phyloP scores from a whole-genome alignment of 2,797 vertebrate species.

The Semotilus atromaculatus region DNA sequence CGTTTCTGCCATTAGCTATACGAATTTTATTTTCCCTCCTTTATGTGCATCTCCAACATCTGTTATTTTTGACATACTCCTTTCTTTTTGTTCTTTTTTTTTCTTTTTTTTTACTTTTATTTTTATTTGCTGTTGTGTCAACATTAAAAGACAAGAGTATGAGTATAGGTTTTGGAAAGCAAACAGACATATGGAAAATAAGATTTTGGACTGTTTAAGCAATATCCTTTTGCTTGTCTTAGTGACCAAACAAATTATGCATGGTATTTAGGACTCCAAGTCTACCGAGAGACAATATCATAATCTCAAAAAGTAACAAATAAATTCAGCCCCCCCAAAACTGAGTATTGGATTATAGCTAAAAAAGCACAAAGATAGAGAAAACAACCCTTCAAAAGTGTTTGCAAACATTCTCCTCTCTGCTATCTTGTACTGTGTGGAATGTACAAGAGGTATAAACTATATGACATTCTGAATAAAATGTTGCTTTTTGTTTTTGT shows the following conservation, averaged over 20 bases:
- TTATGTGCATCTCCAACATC: slow-evolving; percentile 66
- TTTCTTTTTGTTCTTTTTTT: background rate
- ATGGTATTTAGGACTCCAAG: slow-evolving; percentile 68
- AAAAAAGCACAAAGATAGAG: slow-evolving; percentile 59
- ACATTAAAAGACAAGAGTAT: slow-evolving; percentile 44
- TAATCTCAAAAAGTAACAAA: slow-evolving; percentile 41
- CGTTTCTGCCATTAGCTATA: slow-evolving; percentile 88
- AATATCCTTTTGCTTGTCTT: slow-evolving; percentile 60
- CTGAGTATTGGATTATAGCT: slow-evolving; percentile 41
- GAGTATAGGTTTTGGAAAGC: slow-evolving; percentile 39
- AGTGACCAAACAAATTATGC: slow-evolving; percentile 71
- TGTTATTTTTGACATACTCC: slow-evolving; percentile 49
- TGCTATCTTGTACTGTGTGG: slow-evolving; percentile 59
- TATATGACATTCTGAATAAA: slow-evolving; percentile 62
- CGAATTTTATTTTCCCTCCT: slow-evolving; percentile 67
- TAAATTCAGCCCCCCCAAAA: slow-evolving; percentile 42
- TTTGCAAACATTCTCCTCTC: slow-evolving; percentile 55
- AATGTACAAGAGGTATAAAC: slow-evolving; percentile 60
- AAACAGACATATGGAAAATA: slow-evolving; percentile 47
- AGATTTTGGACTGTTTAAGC: slow-evolving; percentile 73
- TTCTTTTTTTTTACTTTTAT: background rate
- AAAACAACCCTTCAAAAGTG: slow-evolving; percentile 46
- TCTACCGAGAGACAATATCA: slow-evolving; percentile 43
- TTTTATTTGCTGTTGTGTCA: slow-evolving; percentile 37
- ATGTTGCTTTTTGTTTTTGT: slow-evolving; percentile 78